Percentiles rank a stretch among this genome's conserved stretches.
phyloP scores from a whole-genome alignment of 1,140 invertebrate genomes.

The Nymphalis io region DNA sequence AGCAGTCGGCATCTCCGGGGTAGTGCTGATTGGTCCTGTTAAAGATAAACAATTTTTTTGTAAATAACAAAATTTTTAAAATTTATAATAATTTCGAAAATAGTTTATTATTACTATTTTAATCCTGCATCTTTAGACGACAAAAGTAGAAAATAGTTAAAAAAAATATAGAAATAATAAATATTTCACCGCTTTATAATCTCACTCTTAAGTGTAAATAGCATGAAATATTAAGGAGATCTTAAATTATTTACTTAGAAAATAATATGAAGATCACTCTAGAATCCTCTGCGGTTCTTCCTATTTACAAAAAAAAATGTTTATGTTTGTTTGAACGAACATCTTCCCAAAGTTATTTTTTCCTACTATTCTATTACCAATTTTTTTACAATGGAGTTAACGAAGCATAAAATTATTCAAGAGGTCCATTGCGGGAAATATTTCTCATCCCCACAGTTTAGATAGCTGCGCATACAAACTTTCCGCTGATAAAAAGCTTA shows the following conservation, averaged over 20 bases:
- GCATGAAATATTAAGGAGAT: too few relatives aligned
- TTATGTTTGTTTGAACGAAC: background rate
- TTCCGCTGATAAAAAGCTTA: constrained; percentile 73
- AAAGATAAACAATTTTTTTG: constrained; percentile 36
- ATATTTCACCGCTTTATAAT: too few relatives aligned
- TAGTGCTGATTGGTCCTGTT: constrained; percentile 72
- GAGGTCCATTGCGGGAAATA: constrained; percentile 61
- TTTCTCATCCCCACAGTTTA: constrained; percentile 63
- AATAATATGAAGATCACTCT: background rate
- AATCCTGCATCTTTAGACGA: too few relatives aligned
- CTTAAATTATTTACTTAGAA: too few relatives aligned
- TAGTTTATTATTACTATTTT: too few relatives aligned
- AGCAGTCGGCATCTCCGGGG: constrained; percentile 74
- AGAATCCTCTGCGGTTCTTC: background rate
- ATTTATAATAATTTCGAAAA: background rate
- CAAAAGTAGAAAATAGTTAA: too few relatives aligned
- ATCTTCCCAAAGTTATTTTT: background rate
- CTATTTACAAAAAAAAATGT: background rate
- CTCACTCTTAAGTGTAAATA: too few relatives aligned
- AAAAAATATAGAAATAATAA: too few relatives aligned
- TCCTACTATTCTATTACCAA: constrained; percentile 52
- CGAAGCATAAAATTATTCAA: constrained; percentile 74
- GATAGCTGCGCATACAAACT: constrained; percentile 73
- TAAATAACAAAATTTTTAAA: too few relatives aligned
- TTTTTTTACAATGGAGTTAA: constrained; percentile 67